Conservation (phyloP, 2,797 vertebrate species). For the Poeciliopsis presidionis region DNA sequence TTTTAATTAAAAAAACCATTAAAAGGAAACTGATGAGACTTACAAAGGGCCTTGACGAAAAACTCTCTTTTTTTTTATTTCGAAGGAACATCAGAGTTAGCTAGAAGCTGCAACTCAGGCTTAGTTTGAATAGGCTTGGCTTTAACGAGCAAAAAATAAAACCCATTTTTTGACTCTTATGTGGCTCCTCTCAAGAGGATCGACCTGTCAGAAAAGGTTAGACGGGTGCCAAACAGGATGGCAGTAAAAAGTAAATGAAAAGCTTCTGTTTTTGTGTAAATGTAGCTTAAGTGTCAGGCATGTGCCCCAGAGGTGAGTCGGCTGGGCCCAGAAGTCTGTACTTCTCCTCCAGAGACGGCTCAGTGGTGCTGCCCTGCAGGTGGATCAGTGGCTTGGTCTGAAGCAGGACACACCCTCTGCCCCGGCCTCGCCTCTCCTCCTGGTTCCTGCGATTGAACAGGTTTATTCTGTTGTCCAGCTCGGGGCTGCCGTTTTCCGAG, state of each 20-base stretch:
- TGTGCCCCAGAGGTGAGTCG: slow-evolving; percentile 82
- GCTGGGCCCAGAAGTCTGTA: slow-evolving; percentile 83
- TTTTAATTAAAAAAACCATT: slow-evolving; percentile 41
- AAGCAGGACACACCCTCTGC: slow-evolving; percentile 75
- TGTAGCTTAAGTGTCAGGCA: slow-evolving; percentile 83
- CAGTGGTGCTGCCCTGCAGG: slow-evolving; percentile 76
- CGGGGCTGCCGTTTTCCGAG: slow-evolving; percentile 84
- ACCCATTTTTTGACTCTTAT: slow-evolving; percentile 24
- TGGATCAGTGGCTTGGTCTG: slow-evolving; percentile 89
- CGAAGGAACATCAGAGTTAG: slow-evolving; percentile 52
- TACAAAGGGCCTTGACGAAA: slow-evolving; percentile 40
- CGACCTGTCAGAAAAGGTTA: slow-evolving; percentile 43
- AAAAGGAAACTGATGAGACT: slow-evolving; percentile 38
- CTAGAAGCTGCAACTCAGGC: slow-evolving; percentile 56
- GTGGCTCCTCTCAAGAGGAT: slow-evolving; percentile 31
- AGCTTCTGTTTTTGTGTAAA: slow-evolving; percentile 48
- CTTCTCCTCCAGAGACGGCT: slow-evolving; percentile 84
- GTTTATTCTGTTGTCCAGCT: slow-evolving; percentile 85
- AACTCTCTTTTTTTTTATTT: slow-evolving; percentile 31
- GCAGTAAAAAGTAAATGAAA: slow-evolving; percentile 49
- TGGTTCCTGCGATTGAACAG: slow-evolving; percentile 90
- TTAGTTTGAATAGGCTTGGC: slow-evolving; percentile 45
- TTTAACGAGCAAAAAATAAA: slow-evolving; percentile 57
- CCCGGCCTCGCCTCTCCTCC: slow-evolving; percentile 79
- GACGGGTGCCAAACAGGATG: slow-evolving; percentile 43